Base-by-base conservation (phyloP, 1,140 invertebrate species). In the Lutraria rhynchaena region DNA sequence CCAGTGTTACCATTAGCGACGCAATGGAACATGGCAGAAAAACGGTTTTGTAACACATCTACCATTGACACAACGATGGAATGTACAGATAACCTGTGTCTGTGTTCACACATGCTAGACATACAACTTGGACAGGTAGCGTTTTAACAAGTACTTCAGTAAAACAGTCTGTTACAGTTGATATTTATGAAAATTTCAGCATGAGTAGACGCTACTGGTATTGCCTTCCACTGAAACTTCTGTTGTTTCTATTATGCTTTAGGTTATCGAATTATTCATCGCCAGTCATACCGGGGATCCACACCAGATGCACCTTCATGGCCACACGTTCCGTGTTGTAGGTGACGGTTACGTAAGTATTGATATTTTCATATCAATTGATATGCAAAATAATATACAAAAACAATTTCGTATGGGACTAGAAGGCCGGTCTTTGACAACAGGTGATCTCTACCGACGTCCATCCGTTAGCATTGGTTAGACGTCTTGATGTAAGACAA, bases 301-400 rank as follows among this genome's bases (percentile, higher is more conserved):
- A 7, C 78, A 81, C 33, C 58, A 49, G 29, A 74, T 81, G 67
- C 78, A 81, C 74, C 78, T 81, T 46, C 78, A 81, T 73, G 78
- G 78, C 31, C 65, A 81, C 58, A 61, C 55, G 17, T 81, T 73
- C 51, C 78, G 78, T 11, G 78, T 81, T 2, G 57, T 81, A 24
- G 78, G 78, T 15, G 41, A 37, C 27, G 78, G 78, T 60, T 41
- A 37, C 13, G 78, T 81, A 73, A 58, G 75, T 75, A 29, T 3
- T n/a, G n/a, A n/a, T n/a, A n/a, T n/a, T n/a, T n/a, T n/a, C n/a
- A n/a, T n/a, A n/a, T n/a, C n/a, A n/a, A n/a, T n/a, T n/a, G n/a
- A n/a, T n/a, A n/a, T n/a, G n/a, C n/a, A n/a, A n/a, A n/a, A n/a
- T n/a, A n/a, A n/a, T n/a, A n/a, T n/a, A n/a, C n/a, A n/a, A n/a